These are phyloP conservation scores for Porites australiensis DNA, from an alignment of 64 coral and sea anemone genomes.

Conservation along the genomic window DNA sequence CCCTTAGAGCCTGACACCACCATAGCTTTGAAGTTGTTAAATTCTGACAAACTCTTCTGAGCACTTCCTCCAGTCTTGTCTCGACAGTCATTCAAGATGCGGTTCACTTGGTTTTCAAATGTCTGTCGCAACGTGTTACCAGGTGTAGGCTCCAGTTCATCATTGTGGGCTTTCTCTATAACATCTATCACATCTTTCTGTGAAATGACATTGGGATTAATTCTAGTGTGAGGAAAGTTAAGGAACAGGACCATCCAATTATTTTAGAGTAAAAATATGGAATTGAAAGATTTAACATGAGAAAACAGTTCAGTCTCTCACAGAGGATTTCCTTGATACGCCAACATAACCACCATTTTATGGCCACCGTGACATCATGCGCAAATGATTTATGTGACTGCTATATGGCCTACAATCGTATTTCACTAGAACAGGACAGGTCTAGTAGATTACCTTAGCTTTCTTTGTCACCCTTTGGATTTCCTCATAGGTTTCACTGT, in stretches of 20 bases:
- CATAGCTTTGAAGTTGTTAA: conserved; percentile 99
- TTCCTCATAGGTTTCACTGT: conserved; percentile 97
- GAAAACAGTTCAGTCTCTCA: too few species aligned
- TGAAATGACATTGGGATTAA: not conserved
- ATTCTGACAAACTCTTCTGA: conserved; percentile 99
- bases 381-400: too few species aligned
- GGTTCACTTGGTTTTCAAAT: conserved; percentile 99
- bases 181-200: conserved; percentile 99
- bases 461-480: conserved; percentile 97
- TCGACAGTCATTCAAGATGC: conserved; percentile 98
- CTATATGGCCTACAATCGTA: too few species aligned
- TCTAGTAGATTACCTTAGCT: conserved; percentile 71
- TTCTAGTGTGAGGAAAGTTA: too few species aligned
- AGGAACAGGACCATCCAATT: not conserved
- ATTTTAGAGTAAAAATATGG: not conserved
- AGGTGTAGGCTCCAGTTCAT: conserved; percentile 94
- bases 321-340: too few species aligned
- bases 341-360: too few species aligned
- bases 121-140: conserved; percentile 98
- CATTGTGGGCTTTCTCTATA: conserved; percentile 98
- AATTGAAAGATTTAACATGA: too few species aligned
- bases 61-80: conserved; percentile 99
- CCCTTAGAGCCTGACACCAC: conserved; percentile 99
- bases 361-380: too few species aligned
- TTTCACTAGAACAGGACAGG: too few species aligned